Evolutionary conservation across 2,797 vertebrate species (phyloP).

Genomic region (Muscicapa comitata): DNA sequence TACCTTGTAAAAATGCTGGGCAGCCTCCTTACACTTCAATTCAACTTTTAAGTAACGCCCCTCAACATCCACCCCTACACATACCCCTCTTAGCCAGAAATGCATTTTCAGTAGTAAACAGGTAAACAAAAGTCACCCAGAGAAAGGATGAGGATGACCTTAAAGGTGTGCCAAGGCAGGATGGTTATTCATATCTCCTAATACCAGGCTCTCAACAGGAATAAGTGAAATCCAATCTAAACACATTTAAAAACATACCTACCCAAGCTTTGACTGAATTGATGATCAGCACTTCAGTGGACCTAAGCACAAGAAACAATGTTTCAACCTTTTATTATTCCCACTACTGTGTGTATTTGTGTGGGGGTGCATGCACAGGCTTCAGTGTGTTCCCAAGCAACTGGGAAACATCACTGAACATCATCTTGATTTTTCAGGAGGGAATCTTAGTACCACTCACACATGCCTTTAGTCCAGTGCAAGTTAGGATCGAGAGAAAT

Average conservation of each 20-base stretch:
- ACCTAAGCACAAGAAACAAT: neutral
- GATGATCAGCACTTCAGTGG: neutral
- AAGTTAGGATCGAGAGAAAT: neutral
- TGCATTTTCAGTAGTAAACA: neutral
- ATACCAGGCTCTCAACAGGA: neutral
- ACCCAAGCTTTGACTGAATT: neutral
- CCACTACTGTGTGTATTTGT: neutral
- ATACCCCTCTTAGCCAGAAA: neutral
- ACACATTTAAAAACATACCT: neutral
- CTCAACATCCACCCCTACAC: neutral
- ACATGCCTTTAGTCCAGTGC: neutral
- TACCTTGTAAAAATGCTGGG: neutral
- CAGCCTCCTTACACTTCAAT: neutral
- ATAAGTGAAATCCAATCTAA: neutral
- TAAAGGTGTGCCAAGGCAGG: neutral
- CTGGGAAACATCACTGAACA: neutral
- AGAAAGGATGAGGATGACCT: neutral
- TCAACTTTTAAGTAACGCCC: neutral
- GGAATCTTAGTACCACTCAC: neutral
- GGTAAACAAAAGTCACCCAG: neutral
- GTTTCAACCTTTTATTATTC: neutral
- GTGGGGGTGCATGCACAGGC: neutral
- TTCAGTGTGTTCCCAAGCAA: neutral
- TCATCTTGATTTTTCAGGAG: neutral
- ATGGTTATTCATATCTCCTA: neutral